These are phyloP conservation scores for Epistrophe eligans DNA, from an alignment of 2,888 invertebrate genomes.

Conservation along the genomic window DNA sequence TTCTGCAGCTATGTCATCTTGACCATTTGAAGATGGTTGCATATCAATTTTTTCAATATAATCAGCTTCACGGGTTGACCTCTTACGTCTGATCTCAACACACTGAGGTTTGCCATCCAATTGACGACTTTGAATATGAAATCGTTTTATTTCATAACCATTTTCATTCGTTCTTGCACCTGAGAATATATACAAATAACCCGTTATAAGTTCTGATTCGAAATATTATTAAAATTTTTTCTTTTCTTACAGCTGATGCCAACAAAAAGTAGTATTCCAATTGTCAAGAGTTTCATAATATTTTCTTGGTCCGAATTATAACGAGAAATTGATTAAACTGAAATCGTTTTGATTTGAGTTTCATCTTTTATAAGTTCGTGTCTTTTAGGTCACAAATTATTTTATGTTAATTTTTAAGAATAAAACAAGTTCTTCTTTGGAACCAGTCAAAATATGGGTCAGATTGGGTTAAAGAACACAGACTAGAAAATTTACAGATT, in stretches of 20 bases:
- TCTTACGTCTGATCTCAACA: conserved; percentile 16
- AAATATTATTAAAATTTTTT: not conserved
- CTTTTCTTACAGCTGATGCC: conserved; percentile 34
- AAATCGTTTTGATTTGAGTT: conserved; percentile 1
- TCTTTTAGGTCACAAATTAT: conserved; percentile 25
- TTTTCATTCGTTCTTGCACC: conserved; percentile 11
- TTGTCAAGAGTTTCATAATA: conserved; percentile 48
- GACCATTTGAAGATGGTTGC: not conserved
- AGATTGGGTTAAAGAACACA: not conserved
- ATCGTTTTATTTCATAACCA: conserved; percentile 39
- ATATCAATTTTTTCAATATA: not conserved
- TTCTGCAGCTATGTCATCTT: not conserved
- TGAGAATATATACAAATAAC: not conserved
- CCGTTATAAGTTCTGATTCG: not conserved
- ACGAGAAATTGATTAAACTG: conserved; percentile 35
- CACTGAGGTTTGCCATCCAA: conserved; percentile 17
- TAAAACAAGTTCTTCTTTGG: conserved; percentile 15
- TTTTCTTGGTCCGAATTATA: not conserved
- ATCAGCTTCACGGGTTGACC: not conserved
- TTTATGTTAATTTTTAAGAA: not conserved
- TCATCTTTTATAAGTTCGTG: conserved; percentile 59
- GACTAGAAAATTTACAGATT: not conserved
- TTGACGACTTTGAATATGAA: conserved; percentile 35
- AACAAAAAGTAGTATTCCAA: conserved; percentile 37
- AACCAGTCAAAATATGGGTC: conserved; percentile 34